Base-by-base conservation (phyloP, 2,888 invertebrate genomes). In the Coleophora deauratella region DNA sequence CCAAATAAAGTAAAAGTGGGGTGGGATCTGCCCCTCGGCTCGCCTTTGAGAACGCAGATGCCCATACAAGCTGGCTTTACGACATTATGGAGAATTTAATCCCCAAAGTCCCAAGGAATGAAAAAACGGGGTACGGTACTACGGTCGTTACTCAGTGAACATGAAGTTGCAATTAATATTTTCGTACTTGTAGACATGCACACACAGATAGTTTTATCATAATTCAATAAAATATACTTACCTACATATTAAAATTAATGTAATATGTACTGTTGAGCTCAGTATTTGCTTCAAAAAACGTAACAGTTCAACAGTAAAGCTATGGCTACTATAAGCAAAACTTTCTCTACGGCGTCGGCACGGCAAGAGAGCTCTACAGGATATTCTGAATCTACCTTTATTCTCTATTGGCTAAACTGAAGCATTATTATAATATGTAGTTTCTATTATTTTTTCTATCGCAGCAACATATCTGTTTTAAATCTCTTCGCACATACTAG, bases 1-100 rank as follows among this genome's bases (percentile, higher is more conserved):
- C 74, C 76, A 80, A 76, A 81, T 73, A 75, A 71, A 64, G 21
- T 21, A 21, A 21, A 21, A 21, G 21, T 63, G 65, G 62, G 66
- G 65, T 62, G 64, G 59, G 62, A 60, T 55, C 62, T 56, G 58
- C 67, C 72, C 78, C 70, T 70, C 61, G 51, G 14, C 32, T 30
- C 45, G 42, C 57, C 54, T 68, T 66, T 64, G 51, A 72, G 69
- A 67, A 66, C 73, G 61, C 76, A 77, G 74, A 79, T 77, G 77
- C 73, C 74, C 68, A 69, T 69, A 72, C 72, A 4, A 58, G 54
- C 51, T 56, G 51, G 55, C 15, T 28, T 13, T 21, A 14, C 66
- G 62, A 63, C 54, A 66, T 57, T 60, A 49, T 57, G 55, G 58
- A 56, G 50, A 36, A 52, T 62, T 57, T 66, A 69, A 68, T 69